phyloP scores from a whole-genome alignment of 1,140 invertebrate genomes.

The Drosophila ohnishii region DNA sequence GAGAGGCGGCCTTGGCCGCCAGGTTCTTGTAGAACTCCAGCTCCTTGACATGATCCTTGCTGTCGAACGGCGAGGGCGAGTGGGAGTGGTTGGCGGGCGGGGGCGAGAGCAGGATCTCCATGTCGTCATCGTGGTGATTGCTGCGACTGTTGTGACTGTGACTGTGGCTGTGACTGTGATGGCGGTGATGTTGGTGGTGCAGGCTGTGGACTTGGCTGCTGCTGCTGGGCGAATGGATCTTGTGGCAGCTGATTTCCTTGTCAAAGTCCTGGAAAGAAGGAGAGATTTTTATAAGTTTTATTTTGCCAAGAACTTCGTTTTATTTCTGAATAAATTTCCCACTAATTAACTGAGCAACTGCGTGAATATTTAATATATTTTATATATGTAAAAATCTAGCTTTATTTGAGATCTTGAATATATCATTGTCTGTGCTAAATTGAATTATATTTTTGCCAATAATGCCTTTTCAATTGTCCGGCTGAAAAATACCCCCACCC shows the following conservation, averaged over 20 bases:
- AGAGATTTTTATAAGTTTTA: not conserved
- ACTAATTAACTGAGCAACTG: constrained; percentile 35
- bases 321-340: not conserved
- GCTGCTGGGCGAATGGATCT: constrained; percentile 71
- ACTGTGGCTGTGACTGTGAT: constrained; percentile 25
- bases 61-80: constrained; percentile 64
- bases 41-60: constrained; percentile 77
- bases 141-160: constrained; percentile 29
- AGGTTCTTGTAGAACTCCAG: constrained; percentile 80
- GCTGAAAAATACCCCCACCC: constrained; percentile 18
- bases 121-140: constrained; percentile 59
- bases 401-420: not conserved
- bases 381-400: not conserved
- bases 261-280: constrained; percentile 68
- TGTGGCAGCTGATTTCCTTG: constrained; percentile 77
- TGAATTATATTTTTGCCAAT: constrained; percentile 45
- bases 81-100: constrained; percentile 58
- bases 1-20: constrained; percentile 74
- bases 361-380: not conserved
- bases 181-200: constrained; percentile 49
- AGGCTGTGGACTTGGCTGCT: constrained; percentile 51
- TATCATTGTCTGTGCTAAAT: constrained; percentile 18
- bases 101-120: constrained; percentile 64
- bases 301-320: not conserved
- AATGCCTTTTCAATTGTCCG: constrained; percentile 60